Base-by-base conservation (phyloP, 2,888 invertebrate genomes). In the Hypselothyrea guttata region DNA sequence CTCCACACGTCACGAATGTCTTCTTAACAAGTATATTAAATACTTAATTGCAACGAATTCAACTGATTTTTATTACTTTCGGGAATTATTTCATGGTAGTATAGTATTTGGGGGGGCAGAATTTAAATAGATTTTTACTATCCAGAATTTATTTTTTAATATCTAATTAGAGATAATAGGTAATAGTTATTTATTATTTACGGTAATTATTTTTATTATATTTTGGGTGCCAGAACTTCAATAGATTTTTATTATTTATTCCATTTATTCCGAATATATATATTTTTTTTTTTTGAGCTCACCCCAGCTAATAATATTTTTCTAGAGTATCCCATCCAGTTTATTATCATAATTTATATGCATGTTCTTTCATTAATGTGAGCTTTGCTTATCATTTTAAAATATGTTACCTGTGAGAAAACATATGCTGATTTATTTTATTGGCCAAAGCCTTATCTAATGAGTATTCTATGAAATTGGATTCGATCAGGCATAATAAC, bases 21-120 rank as follows among this genome's bases (percentile, higher is more conserved):
- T 47, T 30, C 27, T 47, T 16, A 60, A 34, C 34, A 60, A 41
- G 16, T 28, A 12, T 54, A 68, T 74, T 69, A 74, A 69, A 74
- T 61, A 61, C 11, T 30, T 68, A 56, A 22, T 44, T 74, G 63
- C 70, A 69, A 48, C 9, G 15, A 60, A 33, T 33, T 30, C 11
- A 33, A n/a, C 33, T 33, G 33, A 16, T 13, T 4, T 37, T 13
- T 18, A 11, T 30, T 9, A 30, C 7, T 30, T 30, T 5, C 30
- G 30, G 30, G n/a, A n/a, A 30, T 22, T 22, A 5, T 22, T 22
- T 22, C 22, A 22, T 5, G 5, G 22, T 22, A 22, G 2, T 22
- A 22, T 5, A 22, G 22, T 22, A 22, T 22, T 22, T 5, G 22
- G 22, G 22, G 22, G 3, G 22, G 22, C 2, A 22, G 22, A 22